These are phyloP conservation scores for Allophyes oxyacanthae DNA, from an alignment of 2,888 invertebrate genomes.

Conservation along the genomic window DNA sequence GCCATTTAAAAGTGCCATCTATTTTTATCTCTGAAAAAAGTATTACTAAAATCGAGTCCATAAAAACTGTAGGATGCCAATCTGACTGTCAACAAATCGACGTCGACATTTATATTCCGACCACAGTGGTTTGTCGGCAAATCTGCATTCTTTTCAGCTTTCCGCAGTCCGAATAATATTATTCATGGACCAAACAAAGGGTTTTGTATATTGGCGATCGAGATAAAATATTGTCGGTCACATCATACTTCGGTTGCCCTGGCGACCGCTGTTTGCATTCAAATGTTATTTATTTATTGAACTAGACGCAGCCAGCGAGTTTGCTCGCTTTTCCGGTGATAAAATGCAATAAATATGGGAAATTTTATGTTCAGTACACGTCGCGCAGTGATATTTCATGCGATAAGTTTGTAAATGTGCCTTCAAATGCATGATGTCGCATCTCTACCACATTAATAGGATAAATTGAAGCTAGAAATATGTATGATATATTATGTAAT, in stretches of 20 bases:
- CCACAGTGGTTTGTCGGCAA: conserved; percentile 32
- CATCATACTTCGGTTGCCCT: conserved; percentile 20
- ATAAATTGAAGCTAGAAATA: conserved; percentile 2
- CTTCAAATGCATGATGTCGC: conserved; percentile 1
- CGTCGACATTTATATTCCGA: conserved; percentile 42
- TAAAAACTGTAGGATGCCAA: background rate
- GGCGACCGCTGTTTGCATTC: conserved; percentile 29
- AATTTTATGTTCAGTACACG: conserved; percentile 9
- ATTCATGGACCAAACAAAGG: conserved; percentile 51
- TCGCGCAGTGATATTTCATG: conserved; percentile 19
- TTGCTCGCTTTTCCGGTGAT: conserved; percentile 20
- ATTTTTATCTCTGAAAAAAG: conserved; percentile 7
- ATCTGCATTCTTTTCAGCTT: conserved; percentile 42
- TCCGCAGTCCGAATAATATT: conserved; percentile 33
- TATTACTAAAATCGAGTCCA: conserved; percentile 8
- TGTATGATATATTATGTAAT: too few relatives aligned
- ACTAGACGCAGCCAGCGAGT: conserved; percentile 18
- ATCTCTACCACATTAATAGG: background rate
- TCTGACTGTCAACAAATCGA: conserved; percentile 38
- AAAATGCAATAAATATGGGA: conserved; percentile 19
- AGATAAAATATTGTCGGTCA: conserved; percentile 50
- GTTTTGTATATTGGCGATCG: conserved; percentile 41
- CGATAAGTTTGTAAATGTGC: conserved; percentile 21
- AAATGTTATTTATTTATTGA: conserved; percentile 41
- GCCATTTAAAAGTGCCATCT: conserved; percentile 4